Conservation (phyloP, 1,140 invertebrate genomes). For the Drosophila gunungcola region DNA sequence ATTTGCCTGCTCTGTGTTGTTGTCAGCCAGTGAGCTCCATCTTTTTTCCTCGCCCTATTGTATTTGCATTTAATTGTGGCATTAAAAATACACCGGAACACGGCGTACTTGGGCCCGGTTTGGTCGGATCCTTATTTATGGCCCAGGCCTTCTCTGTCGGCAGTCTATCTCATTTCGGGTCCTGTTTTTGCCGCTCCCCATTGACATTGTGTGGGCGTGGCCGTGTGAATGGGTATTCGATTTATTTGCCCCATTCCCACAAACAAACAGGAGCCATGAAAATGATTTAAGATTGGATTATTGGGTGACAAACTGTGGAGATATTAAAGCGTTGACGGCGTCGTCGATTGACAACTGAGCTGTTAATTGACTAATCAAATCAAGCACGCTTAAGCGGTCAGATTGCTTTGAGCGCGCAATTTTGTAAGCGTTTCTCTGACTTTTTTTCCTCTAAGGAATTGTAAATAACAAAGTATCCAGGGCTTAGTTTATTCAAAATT, state of each 20-base stretch:
- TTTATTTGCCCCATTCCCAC: constrained; percentile 44
- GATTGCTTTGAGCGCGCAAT: not conserved
- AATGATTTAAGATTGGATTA: constrained; percentile 64
- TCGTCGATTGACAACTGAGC: constrained; percentile 47
- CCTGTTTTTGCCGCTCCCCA: constrained; percentile 36
- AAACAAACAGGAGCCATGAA: constrained; percentile 25
- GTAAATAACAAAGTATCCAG: not conserved
- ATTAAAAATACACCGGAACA: constrained; percentile 74
- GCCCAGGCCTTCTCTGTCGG: constrained; percentile 34
- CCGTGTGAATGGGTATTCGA: constrained; percentile 49
- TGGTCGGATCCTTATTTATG: constrained; percentile 65
- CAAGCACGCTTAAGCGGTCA: constrained; percentile 25
- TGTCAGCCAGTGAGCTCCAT: constrained; percentile 23
- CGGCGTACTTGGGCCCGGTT: constrained; percentile 4
- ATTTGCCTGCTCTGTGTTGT: constrained; percentile 44
- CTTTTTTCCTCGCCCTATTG: constrained; percentile 48
- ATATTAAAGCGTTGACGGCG: constrained; percentile 40
- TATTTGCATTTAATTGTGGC: constrained; percentile 81
- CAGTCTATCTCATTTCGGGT: constrained; percentile 33
- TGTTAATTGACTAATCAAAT: constrained; percentile 60
- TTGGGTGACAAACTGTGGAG: constrained; percentile 55
- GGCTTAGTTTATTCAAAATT: not conserved
- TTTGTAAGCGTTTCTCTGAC: no score
- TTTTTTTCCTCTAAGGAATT: no score
- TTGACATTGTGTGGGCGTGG: constrained; percentile 70